Percentiles rank a stretch among this genome's conserved stretches.
phyloP scores from a whole-genome alignment of 2,113 vertebrate genomes.

The Campylorhamphus procurvoides region DNA sequence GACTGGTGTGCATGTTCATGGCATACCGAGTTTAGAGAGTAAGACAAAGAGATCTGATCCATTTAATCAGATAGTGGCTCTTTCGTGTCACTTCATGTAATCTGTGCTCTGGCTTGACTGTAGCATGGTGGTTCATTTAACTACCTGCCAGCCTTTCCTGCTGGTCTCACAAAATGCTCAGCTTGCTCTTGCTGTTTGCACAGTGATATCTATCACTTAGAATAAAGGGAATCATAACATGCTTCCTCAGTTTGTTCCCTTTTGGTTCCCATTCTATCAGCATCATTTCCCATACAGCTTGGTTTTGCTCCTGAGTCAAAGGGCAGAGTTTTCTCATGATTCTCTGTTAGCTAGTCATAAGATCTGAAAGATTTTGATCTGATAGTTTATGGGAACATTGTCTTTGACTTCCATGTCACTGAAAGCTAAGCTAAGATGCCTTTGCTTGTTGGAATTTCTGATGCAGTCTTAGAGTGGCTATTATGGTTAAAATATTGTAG shows the following conservation, averaged over 20 bases:
- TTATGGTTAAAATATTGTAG: not conserved
- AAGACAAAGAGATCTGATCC: not conserved
- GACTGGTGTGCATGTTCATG: not conserved
- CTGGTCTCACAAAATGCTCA: not conserved
- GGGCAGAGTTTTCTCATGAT: conserved; percentile 23
- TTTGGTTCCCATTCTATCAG: not conserved
- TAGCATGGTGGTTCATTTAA: not conserved
- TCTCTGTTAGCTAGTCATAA: not conserved
- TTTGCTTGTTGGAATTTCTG: not conserved
- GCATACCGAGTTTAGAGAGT: not conserved
- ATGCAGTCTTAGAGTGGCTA: not conserved
- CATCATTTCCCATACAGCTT: not conserved
- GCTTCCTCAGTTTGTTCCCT: not conserved
- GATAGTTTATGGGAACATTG: not conserved
- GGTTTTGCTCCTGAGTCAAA: not conserved
- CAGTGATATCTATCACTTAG: not conserved
- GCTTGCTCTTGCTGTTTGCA: not conserved
- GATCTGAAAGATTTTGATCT: not conserved
- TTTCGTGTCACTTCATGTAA: not conserved
- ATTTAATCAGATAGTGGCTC: not conserved
- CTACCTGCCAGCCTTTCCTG: not conserved
- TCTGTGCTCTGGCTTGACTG: not conserved
- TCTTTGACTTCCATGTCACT: not conserved
- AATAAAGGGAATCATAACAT: not conserved
- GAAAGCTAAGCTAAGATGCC: not conserved